Evolutionary conservation across 2,113 vertebrate species (phyloP), one percentile per base, ranked within the genome.

Genomic region (Thryonomys swinderianus): DNA sequence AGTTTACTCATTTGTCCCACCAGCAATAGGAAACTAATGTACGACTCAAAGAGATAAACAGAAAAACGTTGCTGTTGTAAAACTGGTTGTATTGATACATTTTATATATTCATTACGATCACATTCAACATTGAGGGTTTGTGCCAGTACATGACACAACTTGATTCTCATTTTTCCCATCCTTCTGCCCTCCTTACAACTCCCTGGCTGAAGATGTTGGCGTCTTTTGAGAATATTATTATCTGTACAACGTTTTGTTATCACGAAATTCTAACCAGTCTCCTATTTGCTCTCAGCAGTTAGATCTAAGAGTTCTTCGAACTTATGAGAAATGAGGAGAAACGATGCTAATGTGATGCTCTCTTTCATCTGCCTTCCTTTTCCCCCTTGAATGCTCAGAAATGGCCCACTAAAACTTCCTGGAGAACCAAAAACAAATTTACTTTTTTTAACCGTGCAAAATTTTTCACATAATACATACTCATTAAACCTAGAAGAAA

Each of bases 381-480:
- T n/a, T 48, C n/a, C 42, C n/a, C 69, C 30, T 9, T 2, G 9
- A 62, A 66, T 1, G 61, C 32, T 73, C 30, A 55, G 4, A 64
- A 57, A 53, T 51, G 3, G 30, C 20, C 55, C 0, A 4, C 62
- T 73, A 84, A 30, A 18, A 40, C 94, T 78, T 92, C 88, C 62
- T n/a, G 92, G 42, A 81, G 51, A 59, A 81, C 84, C 73, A 42
- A 93, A 90, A 85, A n/a, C 51, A 94, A 85, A 74, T 67, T 80
- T 78, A 53, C 45, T 34, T 85, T 1, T 1, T 51, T 78, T 85
- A 18, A 57, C 10, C 71, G 13, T 48, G 80, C 27, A 76, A 16
- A 69, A 51, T 34, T 73, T 82, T 78, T 66, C 61, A 89, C 74
- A 71, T 59, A 89, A 71, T 27, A 64, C 2, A 51, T 20, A 82